Percentiles rank a stretch among this genome's conserved stretches.
Evolutionary conservation across 2,888 invertebrate genomes (phyloP).

Genomic region (Leucophenga montana): DNA sequence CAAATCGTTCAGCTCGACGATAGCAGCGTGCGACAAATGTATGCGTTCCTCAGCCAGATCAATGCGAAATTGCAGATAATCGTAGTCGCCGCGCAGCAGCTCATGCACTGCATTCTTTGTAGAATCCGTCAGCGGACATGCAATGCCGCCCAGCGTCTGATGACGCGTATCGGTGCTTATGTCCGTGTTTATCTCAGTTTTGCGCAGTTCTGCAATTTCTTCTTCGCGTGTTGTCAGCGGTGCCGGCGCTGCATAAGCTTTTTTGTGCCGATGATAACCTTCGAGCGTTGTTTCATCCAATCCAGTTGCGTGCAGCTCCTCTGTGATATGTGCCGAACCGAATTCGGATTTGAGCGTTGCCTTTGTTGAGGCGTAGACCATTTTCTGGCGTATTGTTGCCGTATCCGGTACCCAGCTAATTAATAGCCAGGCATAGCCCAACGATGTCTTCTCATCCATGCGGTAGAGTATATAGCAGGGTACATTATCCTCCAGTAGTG

Average conservation of each 20-base stretch:
- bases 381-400: slow-evolving; percentile 89
- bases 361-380: slow-evolving; percentile 98
- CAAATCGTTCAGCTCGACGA: slow-evolving; percentile 79
- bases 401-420: slow-evolving; percentile 96
- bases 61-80: slow-evolving; percentile 85
- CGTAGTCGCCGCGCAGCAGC: slow-evolving; percentile 82
- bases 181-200: slow-evolving; percentile 81
- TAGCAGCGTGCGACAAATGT: slow-evolving; percentile 83
- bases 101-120: slow-evolving; percentile 84
- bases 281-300: slow-evolving; percentile 86
- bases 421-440: slow-evolving; percentile 93
- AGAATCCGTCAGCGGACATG: slow-evolving; percentile 89
- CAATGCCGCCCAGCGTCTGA: slow-evolving; percentile 91
- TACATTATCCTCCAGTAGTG: slow-evolving; percentile 83
- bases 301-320: slow-evolving; percentile 93
- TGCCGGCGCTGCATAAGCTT: slow-evolving; percentile 86
- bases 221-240: slow-evolving; percentile 92
- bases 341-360: slow-evolving; percentile 97
- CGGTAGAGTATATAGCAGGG: slow-evolving; percentile 94
- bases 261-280: slow-evolving; percentile 87
- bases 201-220: slow-evolving; percentile 85
- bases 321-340: slow-evolving; percentile 93
- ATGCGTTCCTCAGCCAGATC: slow-evolving; percentile 83
- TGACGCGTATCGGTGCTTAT: slow-evolving; percentile 88
- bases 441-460: slow-evolving; percentile 83